phyloP scores from a whole-genome alignment of 2,113 vertebrate species.

The Kryptolebias marmoratus region DNA sequence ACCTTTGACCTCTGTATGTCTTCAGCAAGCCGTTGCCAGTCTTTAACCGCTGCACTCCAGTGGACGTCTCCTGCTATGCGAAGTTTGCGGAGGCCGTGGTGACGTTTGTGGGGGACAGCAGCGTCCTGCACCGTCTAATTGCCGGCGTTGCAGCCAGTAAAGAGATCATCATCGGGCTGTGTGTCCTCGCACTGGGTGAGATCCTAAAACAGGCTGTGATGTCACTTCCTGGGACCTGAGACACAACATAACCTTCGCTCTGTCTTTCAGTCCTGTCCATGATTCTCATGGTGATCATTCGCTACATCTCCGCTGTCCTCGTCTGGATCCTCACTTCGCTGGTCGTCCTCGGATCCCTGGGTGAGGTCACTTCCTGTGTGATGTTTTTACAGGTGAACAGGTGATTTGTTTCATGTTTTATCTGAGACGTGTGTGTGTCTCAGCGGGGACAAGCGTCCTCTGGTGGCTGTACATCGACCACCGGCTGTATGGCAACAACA shows the following conservation, averaged over 20 bases:
- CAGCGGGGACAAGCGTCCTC: slow-evolving; percentile 92
- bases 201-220: not conserved
- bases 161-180: slow-evolving; percentile 98
- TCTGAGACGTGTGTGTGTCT: not conserved
- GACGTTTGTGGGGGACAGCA: slow-evolving; percentile 96
- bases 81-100: slow-evolving; percentile 96
- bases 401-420: not conserved
- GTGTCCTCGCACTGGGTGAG: slow-evolving; percentile 96
- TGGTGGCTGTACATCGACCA: slow-evolving; percentile 97
- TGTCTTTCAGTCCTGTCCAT: slow-evolving; percentile 89
- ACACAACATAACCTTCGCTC: not conserved
- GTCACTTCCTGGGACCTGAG: slow-evolving; percentile 3
- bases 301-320: slow-evolving; percentile 96
- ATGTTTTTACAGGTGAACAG: not conserved
- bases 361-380: slow-evolving; percentile 82
- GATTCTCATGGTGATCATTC: slow-evolving; percentile 97
- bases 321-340: slow-evolving; percentile 96
- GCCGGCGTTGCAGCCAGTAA: slow-evolving; percentile 96
- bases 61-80: slow-evolving; percentile 96
- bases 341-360: slow-evolving; percentile 92
- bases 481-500: slow-evolving; percentile 81
- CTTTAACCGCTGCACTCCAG: slow-evolving; percentile 98
- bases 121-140: slow-evolving; percentile 95
- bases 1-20: slow-evolving; percentile 12
- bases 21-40: slow-evolving; percentile 90